Evolutionary conservation across 2,888 invertebrate species (phyloP).

Genomic region (Ethmia dodecea): DNA sequence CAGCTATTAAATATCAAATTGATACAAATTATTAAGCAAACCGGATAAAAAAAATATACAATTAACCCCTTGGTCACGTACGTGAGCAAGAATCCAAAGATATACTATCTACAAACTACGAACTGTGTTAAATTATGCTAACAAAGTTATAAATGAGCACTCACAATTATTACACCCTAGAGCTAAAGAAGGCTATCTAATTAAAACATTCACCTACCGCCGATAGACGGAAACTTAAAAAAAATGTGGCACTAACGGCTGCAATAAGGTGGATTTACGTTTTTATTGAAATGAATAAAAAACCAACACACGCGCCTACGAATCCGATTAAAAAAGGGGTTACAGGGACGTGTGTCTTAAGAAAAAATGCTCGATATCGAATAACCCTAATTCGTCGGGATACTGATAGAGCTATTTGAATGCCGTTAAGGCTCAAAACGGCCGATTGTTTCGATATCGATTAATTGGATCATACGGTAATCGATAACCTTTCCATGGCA

Average conservation of each 20-base stretch:
- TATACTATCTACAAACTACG: constrained; percentile 42
- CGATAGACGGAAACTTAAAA: constrained; percentile 51
- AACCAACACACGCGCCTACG: constrained; percentile 63
- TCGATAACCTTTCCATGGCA: constrained; percentile 67
- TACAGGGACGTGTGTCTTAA: constrained; percentile 50
- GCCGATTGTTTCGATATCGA: constrained; percentile 70
- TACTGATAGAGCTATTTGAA: constrained; percentile 72
- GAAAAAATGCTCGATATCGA: constrained; percentile 56
- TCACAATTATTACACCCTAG: constrained; percentile 42
- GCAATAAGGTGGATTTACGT: constrained; percentile 67
- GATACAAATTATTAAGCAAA: too few relatives aligned
- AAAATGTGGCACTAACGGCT: constrained; percentile 66
- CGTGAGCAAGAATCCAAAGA: constrained; percentile 18
- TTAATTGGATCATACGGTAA: constrained; percentile 75
- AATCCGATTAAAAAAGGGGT: constrained; percentile 75
- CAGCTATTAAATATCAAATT: too few relatives aligned
- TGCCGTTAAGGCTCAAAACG: constrained; percentile 52
- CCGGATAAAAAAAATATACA: too few relatives aligned
- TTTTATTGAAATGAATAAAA: constrained; percentile 55
- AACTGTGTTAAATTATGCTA: constrained; percentile 52
- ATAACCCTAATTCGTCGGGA: constrained; percentile 67
- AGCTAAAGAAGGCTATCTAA: constrained; percentile 42
- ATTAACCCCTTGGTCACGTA: too few relatives aligned
- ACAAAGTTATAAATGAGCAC: constrained; percentile 55
- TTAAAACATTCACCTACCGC: constrained; percentile 71